phyloP scores from a whole-genome alignment of 2,113 vertebrate species.

The Calidris pugnax region DNA sequence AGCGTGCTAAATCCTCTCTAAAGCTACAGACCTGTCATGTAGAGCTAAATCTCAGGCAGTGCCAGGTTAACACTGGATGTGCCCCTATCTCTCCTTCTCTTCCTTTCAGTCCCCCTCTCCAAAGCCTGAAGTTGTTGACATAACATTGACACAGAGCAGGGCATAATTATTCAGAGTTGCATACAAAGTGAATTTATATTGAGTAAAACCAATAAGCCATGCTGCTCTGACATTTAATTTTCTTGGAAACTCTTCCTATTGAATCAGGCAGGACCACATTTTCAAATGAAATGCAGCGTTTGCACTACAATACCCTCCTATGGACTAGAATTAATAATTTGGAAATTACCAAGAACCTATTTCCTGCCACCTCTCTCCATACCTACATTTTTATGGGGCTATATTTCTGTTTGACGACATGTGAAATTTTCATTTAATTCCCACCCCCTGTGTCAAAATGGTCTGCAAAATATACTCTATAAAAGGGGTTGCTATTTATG shows the following conservation, averaged over 20 bases:
- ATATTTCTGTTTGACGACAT: not conserved
- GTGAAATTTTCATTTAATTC: not conserved
- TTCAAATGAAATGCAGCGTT: conserved; percentile 50
- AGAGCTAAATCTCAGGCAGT: conserved; percentile 30
- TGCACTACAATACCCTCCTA: not conserved
- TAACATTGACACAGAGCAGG: conserved; percentile 38
- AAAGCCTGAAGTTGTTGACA: conserved; percentile 43
- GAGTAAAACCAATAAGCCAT: conserved; percentile 66
- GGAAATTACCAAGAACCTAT: not conserved
- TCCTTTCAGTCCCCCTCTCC: not conserved
- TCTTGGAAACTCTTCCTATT: conserved; percentile 63
- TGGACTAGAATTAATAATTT: conserved; percentile 1
- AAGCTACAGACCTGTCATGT: not conserved
- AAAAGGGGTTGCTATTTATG: not conserved
- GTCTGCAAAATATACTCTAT: not conserved
- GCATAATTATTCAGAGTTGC: conserved; percentile 65
- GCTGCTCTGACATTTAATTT: conserved; percentile 72
- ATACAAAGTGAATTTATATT: conserved; percentile 67
- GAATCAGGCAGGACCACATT: conserved; percentile 41
- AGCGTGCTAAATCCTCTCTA: not conserved
- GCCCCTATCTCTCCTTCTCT: not conserved
- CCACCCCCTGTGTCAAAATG: not conserved
- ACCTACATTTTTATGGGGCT: not conserved
- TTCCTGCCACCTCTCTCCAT: not conserved
- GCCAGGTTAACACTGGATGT: not conserved